These are phyloP conservation scores for Clarias gariepinus DNA, from an alignment of 2,113 vertebrate species.

Conservation along the genomic window DNA sequence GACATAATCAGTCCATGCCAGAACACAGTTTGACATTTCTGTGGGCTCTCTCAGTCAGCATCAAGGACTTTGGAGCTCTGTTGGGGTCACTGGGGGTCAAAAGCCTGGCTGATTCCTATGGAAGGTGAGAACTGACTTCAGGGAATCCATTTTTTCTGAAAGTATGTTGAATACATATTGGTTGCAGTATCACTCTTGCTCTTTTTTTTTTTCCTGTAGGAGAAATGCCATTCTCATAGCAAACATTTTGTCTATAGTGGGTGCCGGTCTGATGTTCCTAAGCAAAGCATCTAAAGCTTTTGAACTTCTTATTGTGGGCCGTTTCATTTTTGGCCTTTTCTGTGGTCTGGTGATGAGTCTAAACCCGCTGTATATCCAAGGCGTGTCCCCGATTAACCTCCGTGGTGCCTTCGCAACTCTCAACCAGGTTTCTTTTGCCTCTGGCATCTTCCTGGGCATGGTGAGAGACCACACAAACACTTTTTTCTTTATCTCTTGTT, in stretches of 20 bases:
- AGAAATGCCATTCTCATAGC: slow-evolving; percentile 76
- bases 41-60: slow-evolving; percentile 79
- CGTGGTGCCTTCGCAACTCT: slow-evolving; percentile 76
- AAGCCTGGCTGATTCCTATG: slow-evolving; percentile 71
- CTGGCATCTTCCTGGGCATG: slow-evolving; percentile 76
- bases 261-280: slow-evolving; percentile 68
- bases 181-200: background rate
- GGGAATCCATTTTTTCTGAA: background rate
- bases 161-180: background rate
- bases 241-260: slow-evolving; percentile 71
- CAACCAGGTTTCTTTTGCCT: slow-evolving; percentile 75
- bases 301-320: slow-evolving; percentile 75
- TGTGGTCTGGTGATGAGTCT: slow-evolving; percentile 78
- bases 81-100: slow-evolving; percentile 75
- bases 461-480: slow-evolving; percentile 59
- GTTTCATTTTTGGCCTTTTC: slow-evolving; percentile 75
- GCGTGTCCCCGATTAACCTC: slow-evolving; percentile 73
- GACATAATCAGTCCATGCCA: slow-evolving; percentile 71
- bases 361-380: slow-evolving; percentile 79
- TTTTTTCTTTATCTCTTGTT: background rate
- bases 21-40: slow-evolving; percentile 73
- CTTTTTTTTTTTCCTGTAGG: slow-evolving; percentile 49
- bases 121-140: slow-evolving; percentile 62
- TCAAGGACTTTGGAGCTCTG: slow-evolving; percentile 77
- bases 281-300: slow-evolving; percentile 70